phyloP scores from a whole-genome alignment of 2,888 invertebrate species.

The Cyrtodaria siliqua region DNA sequence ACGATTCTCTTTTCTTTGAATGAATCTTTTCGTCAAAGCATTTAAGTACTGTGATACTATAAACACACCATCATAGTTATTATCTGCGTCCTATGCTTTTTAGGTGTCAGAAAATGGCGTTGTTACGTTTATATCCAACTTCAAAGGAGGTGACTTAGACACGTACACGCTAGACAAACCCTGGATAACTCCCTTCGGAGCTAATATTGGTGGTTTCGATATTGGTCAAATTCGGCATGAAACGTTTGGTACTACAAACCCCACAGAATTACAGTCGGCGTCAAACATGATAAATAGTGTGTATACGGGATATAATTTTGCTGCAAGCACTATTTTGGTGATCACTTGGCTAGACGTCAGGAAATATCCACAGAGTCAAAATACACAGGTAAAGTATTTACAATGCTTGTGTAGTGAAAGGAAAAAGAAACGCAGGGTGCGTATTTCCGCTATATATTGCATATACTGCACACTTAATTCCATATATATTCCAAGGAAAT shows the following conservation, averaged over 20 bases:
- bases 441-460: too few relatives aligned
- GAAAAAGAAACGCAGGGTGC: not conserved
- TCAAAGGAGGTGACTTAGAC: constrained; percentile 9
- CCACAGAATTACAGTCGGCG: constrained; percentile 8
- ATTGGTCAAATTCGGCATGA: constrained; percentile 11
- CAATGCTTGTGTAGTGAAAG: not conserved
- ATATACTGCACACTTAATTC: not conserved
- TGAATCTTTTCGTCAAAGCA: too few relatives aligned
- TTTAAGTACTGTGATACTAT: too few relatives aligned
- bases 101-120: constrained; percentile 48
- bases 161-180: constrained; percentile 1
- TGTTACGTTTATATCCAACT: constrained; percentile 20
- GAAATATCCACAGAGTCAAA: not conserved
- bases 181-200: constrained; percentile 46
- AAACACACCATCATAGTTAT: too few relatives aligned
- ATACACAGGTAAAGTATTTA: constrained; percentile 14
- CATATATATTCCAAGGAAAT: too few relatives aligned
- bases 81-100: too few relatives aligned
- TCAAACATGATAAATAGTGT: constrained; percentile 14
- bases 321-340: constrained; percentile 12
- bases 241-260: not conserved
- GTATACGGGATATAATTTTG: constrained; percentile 25
- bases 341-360: constrained; percentile 38
- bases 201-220: constrained; percentile 10
- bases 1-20: too few relatives aligned